Evolutionary conservation across 2,113 vertebrate genomes (phyloP), one percentile per base, ranked within the genome.

Genomic region (Asarcornis scutulata): DNA sequence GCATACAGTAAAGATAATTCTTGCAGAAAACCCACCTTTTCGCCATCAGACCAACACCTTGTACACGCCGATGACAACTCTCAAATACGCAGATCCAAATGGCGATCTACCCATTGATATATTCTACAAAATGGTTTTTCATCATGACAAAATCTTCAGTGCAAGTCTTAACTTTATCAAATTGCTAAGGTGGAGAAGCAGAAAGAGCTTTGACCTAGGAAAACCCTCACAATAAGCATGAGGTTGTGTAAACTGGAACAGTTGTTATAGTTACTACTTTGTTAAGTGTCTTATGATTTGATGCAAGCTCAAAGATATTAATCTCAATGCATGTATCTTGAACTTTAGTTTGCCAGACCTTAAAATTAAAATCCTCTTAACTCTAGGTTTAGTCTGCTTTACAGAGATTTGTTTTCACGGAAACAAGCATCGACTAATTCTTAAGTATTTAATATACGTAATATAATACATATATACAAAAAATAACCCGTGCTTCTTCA

Each of bases 111-210:
- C 98, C n/a, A 98, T 99, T 38, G 98, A 99, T 48, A 98, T 96
- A 22, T 99, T 99, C 97, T 99, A 99, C 96, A 99, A 98, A 95
- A 98, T 98, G 98, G 98, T 98, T 89, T 99, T 99, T 91, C 98
- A 98, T 76, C 98, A 99, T 9, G 98, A 98, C 95, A 99, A 98
- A 94, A 93, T 99, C 85, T 99, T 99, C 97, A 99, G 95, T 15
- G 98, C 98, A 89, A 99, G 98, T 82, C 98, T 99, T 84, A 99
- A 98, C 96, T 98, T 99, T 83, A 97, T 99, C 90, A 99, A 98
- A 85, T 92, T 99, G 83, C 95, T 99, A 72, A 96, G 98, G 78
- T 99, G 98, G 98, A 98, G 98, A 89, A 99, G 98, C 78, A 98
- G 97, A 44, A 98, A 98, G 95, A 99, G 98, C 91, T 98, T 99